These are phyloP conservation scores for Aporophyla nigra DNA, from an alignment of 2,888 invertebrate species.

Conservation along the genomic window DNA sequence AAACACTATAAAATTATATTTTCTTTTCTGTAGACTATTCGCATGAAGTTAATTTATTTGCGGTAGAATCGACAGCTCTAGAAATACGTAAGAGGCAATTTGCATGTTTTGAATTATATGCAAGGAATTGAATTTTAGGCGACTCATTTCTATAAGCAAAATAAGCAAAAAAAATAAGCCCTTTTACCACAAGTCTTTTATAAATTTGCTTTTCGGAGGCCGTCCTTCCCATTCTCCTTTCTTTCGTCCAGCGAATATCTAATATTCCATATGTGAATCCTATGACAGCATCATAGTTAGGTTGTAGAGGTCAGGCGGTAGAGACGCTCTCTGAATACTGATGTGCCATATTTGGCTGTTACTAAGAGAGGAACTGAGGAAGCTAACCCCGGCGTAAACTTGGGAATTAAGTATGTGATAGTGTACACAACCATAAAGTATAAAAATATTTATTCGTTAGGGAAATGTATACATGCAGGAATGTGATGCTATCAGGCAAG, in stretches of 20 bases:
- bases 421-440: constrained; percentile 1
- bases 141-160: too few species aligned
- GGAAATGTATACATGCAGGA: constrained; percentile 15
- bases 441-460: constrained; percentile 3
- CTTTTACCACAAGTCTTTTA: background rate
- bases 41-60: too few species aligned
- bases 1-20: too few species aligned
- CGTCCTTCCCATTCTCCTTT: background rate
- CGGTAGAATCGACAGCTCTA: too few species aligned
- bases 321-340: constrained; percentile 43
- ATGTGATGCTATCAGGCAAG: constrained; percentile 27
- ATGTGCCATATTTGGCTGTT: constrained; percentile 10
- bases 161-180: too few species aligned
- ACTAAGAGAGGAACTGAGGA: constrained; percentile 18
- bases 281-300: constrained; percentile 36
- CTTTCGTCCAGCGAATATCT: background rate
- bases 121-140: too few species aligned
- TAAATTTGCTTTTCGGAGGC: background rate
- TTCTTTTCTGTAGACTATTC: too few species aligned
- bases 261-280: constrained; percentile 26
- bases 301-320: constrained; percentile 27
- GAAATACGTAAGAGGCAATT: too few species aligned
- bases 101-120: too few species aligned
- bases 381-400: constrained; percentile 3
- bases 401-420: background rate